Evolutionary conservation across 2,888 invertebrate species (phyloP), one percentile per base, ranked within the genome.

Genomic region (Gastrophysa polygoni): DNA sequence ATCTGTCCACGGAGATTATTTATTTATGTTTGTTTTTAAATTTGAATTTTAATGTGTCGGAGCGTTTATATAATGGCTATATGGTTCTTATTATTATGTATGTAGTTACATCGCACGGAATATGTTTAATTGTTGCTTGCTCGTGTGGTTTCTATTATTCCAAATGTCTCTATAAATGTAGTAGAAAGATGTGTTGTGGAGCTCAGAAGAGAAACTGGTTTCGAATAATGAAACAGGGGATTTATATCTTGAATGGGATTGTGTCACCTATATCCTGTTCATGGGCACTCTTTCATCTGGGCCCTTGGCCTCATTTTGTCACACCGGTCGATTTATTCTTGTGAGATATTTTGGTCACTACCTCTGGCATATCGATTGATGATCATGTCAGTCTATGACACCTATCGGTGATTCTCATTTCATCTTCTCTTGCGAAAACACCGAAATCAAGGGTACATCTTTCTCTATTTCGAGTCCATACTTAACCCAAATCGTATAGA

Each of bases 41-140:
- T 38, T 38, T 38, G 38, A 38, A 38, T 38, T 38, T 38, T 14
- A 38, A 38, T 38, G 38, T 38, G 38, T 38, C 38, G 38, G 38
- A 38, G 38, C 14, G 38, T 38, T 38, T 38, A 38, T 38, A 38
- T 38, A 38, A 38, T 38, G 14, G 7, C 3, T 38, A 38, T 38
- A 38, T 38, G 38, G 38, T 38, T 38, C 38, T 38, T 38, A n/a
- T 38, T 38, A 38, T 38, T 38, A 38, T 38, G 38, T n/a, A 38
- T 38, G 38, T 38, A n/a, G 38, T 38, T 14, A n/a, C 14, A 38
- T 38, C 38, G 38, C n/a, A 6, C 11, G 38, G 38, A 14, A 38
- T 38, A 38, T n/a, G 38, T 14, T 38, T 14, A 11, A 10, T n/a
- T 4, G 14, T 38, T 38, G 29, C 2, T 8, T 32, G 6, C 10